These are phyloP conservation scores for Geococcyx californianus DNA, from an alignment of 2,113 vertebrate genomes.

Conservation along the genomic window DNA sequence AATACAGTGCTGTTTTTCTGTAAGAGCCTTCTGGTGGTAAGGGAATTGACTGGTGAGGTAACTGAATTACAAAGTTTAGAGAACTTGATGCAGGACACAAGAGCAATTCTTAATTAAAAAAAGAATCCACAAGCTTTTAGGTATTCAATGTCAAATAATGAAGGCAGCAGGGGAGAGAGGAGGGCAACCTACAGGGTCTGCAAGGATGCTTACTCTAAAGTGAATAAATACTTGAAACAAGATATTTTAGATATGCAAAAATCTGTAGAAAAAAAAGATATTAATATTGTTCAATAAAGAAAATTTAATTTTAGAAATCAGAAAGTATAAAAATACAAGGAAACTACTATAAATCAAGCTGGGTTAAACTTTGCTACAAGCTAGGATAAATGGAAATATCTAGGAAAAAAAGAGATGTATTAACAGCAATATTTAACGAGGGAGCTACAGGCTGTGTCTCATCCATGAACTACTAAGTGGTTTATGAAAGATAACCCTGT, in stretches of 20 bases:
- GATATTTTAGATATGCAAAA: neutral
- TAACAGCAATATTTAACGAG: constrained; percentile 1
- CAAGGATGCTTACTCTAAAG: neutral
- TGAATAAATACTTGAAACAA: neutral
- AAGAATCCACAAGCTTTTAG: neutral
- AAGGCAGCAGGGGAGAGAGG: neutral
- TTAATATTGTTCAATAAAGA: neutral
- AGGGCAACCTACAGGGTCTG: neutral
- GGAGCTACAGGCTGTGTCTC: neutral
- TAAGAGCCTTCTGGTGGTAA: neutral
- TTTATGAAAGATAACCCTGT: neutral
- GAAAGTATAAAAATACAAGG: neutral
- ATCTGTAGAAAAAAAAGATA: neutral
- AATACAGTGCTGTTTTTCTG: neutral
- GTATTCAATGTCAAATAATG: neutral
- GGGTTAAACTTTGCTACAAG: neutral
- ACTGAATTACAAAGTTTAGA: neutral
- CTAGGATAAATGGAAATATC: neutral
- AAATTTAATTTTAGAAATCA: neutral
- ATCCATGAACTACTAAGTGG: neutral
- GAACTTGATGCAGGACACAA: neutral
- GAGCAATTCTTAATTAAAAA: neutral
- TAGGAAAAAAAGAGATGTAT: neutral
- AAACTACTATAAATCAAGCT: neutral
- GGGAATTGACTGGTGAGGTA: neutral